These are phyloP conservation scores for Aricia artaxerxes DNA, from an alignment of 2,888 invertebrate genomes.

Conservation along the genomic window DNA sequence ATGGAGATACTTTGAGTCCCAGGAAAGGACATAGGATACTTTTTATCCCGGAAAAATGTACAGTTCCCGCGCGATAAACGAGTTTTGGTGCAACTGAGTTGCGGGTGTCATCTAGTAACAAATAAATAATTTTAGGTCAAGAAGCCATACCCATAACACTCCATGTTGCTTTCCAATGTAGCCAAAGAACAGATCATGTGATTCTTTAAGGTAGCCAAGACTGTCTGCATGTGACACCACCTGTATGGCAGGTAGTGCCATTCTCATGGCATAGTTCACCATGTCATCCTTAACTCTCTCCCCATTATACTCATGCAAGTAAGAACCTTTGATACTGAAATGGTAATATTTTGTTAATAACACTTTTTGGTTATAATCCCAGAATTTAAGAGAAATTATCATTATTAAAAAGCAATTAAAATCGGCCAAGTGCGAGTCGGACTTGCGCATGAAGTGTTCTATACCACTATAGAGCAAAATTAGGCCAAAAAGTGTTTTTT, in stretches of 20 bases:
- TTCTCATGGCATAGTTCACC: slow-evolving; percentile 92
- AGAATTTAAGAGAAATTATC: not conserved
- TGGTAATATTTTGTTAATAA: slow-evolving; percentile 29
- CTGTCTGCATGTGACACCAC: slow-evolving; percentile 88
- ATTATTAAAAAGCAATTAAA: too few relatives aligned
- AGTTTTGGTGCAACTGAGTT: too few relatives aligned
- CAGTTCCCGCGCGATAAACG: too few relatives aligned
- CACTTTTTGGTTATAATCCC: not conserved
- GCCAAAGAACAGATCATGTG: slow-evolving; percentile 91
- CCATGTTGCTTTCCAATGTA: slow-evolving; percentile 90
- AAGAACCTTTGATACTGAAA: slow-evolving; percentile 88
- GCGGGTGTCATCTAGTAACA: too few relatives aligned
- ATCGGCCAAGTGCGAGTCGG: too few relatives aligned
- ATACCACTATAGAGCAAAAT: too few relatives aligned
- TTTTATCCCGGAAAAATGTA: too few relatives aligned
- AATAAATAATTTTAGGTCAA: too few relatives aligned
- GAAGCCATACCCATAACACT: slow-evolving; percentile 83
- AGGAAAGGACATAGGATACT: too few relatives aligned
- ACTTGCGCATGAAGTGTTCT: too few relatives aligned
- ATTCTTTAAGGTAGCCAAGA: slow-evolving; percentile 86
- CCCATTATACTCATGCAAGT: slow-evolving; percentile 88
- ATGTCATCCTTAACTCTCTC: slow-evolving; percentile 94
- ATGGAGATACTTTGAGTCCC: too few relatives aligned
- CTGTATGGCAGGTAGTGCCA: slow-evolving; percentile 94
- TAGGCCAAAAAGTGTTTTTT: too few relatives aligned